phyloP scores from a whole-genome alignment of 2,888 invertebrate genomes.

The Melanophora roralis region DNA sequence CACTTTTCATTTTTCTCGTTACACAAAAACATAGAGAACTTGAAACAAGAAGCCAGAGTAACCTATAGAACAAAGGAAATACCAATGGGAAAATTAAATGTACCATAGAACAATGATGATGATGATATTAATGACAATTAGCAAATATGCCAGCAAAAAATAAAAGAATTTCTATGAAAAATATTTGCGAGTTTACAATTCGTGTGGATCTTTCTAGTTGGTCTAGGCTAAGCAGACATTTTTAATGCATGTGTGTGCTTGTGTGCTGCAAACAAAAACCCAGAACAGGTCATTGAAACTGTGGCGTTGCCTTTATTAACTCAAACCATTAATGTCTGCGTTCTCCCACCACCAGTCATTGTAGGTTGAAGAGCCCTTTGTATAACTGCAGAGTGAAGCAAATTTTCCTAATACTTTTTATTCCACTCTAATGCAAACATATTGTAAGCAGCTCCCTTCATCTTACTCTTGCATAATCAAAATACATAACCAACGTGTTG shows the following conservation, averaged over 20 bases:
- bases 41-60: conserved; percentile 51
- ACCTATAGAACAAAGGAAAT: conserved; percentile 62
- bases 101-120: conserved; percentile 31
- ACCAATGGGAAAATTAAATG: conserved; percentile 57
- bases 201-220: not conserved
- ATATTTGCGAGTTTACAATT: conserved; percentile 23
- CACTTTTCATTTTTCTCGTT: conserved; percentile 58
- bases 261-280: not conserved
- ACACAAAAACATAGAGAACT: conserved; percentile 58
- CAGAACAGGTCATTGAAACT: conserved; percentile 60
- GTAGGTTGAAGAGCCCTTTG: no score
- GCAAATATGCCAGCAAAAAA: not conserved
- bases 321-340: conserved; percentile 59
- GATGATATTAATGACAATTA: not conserved
- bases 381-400: conserved; percentile 13
- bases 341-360: no score
- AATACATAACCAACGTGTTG: no score
- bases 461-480: not conserved
- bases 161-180: conserved; percentile 23
- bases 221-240: not conserved
- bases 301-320: conserved; percentile 43
- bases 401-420: conserved; percentile 3
- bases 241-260: not conserved
- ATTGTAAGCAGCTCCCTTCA: not conserved
- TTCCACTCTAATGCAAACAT: not conserved